Evolutionary conservation across 2,888 invertebrate genomes (phyloP).

Genomic region (Halocaridina rubra): DNA sequence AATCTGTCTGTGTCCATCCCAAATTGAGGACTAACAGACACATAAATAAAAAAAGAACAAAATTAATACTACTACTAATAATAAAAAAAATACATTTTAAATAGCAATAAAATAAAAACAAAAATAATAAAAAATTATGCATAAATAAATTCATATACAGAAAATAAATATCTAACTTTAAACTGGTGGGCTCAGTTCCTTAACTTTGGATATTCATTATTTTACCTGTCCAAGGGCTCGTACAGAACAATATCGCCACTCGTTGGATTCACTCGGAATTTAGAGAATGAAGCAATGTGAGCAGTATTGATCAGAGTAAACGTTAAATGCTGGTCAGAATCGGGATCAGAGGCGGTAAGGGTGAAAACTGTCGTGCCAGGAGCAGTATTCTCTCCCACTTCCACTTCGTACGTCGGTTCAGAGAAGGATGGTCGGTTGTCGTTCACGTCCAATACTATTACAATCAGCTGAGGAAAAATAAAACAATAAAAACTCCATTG

Average conservation of each 20-base stretch:
- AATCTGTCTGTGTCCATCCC: no score
- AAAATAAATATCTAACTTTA: no score
- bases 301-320: slow-evolving; percentile 56
- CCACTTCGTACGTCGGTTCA: slow-evolving; percentile 87
- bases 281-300: slow-evolving; percentile 42
- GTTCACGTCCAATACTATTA: slow-evolving; percentile 89
- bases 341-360: slow-evolving; percentile 80
- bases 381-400: slow-evolving; percentile 83
- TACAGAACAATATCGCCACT: slow-evolving; percentile 54
- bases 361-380: slow-evolving; percentile 79
- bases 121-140: neutral
- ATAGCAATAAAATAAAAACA: neutral
- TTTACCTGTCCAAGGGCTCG: slow-evolving; percentile 68
- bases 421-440: slow-evolving; percentile 93
- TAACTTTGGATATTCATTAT: no score
- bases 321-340: slow-evolving; percentile 52
- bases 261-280: slow-evolving; percentile 49
- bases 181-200: no score
- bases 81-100: no score
- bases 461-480: slow-evolving; percentile 75
- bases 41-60: neutral
- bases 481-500: neutral
- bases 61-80: no score
- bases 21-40: no score
- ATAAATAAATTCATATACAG: neutral